phyloP scores from a whole-genome alignment of 2,797 vertebrate species.

The Clarias fuscus region DNA sequence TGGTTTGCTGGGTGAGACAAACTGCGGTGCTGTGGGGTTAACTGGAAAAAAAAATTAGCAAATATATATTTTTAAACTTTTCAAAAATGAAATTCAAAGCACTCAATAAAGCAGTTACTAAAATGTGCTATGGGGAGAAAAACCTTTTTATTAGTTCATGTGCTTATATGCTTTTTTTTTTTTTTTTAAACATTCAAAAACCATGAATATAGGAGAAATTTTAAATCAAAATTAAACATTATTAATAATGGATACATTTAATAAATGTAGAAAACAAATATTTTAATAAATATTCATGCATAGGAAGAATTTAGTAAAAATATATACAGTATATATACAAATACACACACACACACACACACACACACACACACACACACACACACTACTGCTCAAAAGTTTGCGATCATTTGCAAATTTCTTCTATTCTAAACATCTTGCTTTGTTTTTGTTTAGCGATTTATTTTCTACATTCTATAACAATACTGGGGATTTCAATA shows the following conservation, averaged over 20 bases:
- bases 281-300: too few species aligned
- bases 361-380: too few species aligned
- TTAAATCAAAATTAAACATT: background rate
- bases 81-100: background rate
- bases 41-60: slow-evolving; percentile 5
- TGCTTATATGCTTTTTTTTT: background rate
- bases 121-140: background rate
- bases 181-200: background rate
- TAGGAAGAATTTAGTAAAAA: too few species aligned
- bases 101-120: background rate
- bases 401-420: too few species aligned
- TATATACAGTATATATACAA: too few species aligned
- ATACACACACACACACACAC: too few species aligned
- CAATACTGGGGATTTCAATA: too few species aligned
- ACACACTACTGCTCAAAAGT: too few species aligned
- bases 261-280: too few species aligned
- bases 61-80: background rate
- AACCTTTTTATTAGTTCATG: background rate
- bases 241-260: background rate
- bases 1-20: background rate
- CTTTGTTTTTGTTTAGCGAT: too few species aligned
- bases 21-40: background rate
- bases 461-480: too few species aligned
- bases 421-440: too few species aligned
- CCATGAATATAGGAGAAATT: background rate